A percentile compares a stretch with the other conserved stretches of the same genome.
Evolutionary conservation across 2,888 invertebrate species (phyloP).

Genomic region (Ochropleura plecta): DNA sequence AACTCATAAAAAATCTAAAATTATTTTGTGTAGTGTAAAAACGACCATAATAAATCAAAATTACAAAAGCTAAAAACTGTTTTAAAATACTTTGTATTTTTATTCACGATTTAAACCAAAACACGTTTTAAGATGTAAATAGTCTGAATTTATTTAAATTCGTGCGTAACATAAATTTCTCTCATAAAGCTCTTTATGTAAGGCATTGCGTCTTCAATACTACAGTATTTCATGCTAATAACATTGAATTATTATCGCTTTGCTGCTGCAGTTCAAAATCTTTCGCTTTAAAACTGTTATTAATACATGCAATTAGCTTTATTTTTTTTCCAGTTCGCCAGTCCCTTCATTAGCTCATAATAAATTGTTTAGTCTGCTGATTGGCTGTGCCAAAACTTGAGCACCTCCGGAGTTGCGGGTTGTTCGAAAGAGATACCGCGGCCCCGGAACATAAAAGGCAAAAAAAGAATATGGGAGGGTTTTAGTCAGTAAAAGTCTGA

Average conservation of each 20-base stretch:
- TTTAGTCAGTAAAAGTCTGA: too few relatives aligned
- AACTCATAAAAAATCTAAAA: neutral
- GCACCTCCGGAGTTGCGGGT: too few relatives aligned
- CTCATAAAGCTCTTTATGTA: constrained; percentile 47
- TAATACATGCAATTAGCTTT: too few relatives aligned
- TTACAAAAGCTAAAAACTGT: neutral
- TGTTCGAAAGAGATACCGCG: too few relatives aligned
- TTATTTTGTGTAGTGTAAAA: neutral
- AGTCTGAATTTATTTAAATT: constrained; percentile 16
- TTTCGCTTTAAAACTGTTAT: constrained; percentile 34
- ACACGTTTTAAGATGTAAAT: constrained; percentile 32
- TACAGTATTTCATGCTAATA: constrained; percentile 49
- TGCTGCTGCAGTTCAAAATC: constrained; percentile 40
- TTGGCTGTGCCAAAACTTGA: too few relatives aligned
- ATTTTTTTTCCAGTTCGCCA: too few relatives aligned
- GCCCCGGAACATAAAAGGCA: too few relatives aligned
- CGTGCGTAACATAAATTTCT: constrained; percentile 13
- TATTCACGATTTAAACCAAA: neutral
- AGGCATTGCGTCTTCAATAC: constrained; percentile 32
- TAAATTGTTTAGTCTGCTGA: too few relatives aligned
- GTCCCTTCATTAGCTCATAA: too few relatives aligned
- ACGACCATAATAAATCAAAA: neutral
- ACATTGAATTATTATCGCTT: constrained; percentile 47
- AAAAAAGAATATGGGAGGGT: too few relatives aligned
- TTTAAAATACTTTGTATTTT: constrained; percentile 14